phyloP scores from a whole-genome alignment of 2,797 vertebrate genomes.

The Dendrocincla tyrannina region DNA sequence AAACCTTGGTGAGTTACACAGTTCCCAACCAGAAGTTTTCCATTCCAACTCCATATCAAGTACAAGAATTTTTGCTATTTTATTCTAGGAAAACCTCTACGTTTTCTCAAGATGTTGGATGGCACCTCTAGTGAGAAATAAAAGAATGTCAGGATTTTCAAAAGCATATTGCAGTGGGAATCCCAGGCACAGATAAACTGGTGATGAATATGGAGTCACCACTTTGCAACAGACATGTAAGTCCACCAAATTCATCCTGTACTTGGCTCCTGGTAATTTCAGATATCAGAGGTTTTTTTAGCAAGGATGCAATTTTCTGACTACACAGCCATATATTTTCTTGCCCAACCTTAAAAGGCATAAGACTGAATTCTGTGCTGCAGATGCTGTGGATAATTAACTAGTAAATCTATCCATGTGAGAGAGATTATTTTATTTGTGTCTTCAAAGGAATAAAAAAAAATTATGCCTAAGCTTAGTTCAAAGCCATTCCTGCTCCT shows the following conservation, averaged over 20 bases:
- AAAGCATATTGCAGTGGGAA: neutral
- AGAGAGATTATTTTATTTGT: slow-evolving; percentile 45
- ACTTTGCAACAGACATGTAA: neutral
- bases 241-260: neutral
- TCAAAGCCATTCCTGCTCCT: slow-evolving; percentile 29
- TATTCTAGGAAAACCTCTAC: neutral
- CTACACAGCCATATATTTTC: neutral
- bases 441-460: slow-evolving; percentile 11
- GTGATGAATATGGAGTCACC: neutral
- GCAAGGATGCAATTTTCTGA: neutral
- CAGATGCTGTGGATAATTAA: slow-evolving; percentile 43
- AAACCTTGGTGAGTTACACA: neutral
- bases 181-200: neutral
- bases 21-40: neutral
- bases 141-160: neutral
- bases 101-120: neutral
- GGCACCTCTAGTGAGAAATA: neutral
- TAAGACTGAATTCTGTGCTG: neutral
- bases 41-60: neutral
- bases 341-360: neutral
- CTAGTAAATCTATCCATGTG: slow-evolving; percentile 6
- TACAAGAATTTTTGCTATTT: neutral
- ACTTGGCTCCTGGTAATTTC: neutral
- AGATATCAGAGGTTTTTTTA: neutral
- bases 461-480: slow-evolving; percentile 24